phyloP scores from a whole-genome alignment of 2,797 vertebrate species.

The Brachyrhaphis roseni region DNA sequence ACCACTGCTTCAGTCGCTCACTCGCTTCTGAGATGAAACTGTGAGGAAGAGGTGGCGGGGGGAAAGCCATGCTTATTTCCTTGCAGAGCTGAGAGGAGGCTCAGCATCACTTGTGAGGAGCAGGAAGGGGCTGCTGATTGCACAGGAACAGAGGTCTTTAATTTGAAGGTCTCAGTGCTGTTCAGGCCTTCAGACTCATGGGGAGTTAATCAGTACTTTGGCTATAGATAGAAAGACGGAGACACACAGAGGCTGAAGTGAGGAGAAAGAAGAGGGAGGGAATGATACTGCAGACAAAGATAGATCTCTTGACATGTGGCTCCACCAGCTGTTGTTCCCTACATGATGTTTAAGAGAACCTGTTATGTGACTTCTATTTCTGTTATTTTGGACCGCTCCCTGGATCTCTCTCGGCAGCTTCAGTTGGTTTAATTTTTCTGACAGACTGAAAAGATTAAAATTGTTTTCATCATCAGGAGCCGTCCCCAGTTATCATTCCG shows the following conservation, averaged over 20 bases:
- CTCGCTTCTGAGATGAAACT: constrained; percentile 9
- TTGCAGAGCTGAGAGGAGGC: constrained; percentile 19
- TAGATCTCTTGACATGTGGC: constrained; percentile 2
- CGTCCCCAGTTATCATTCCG: neutral
- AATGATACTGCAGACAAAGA: neutral
- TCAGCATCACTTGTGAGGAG: constrained; percentile 37
- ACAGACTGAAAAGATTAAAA: constrained; percentile 3
- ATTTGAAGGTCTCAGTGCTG: constrained; percentile 55
- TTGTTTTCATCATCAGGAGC: neutral
- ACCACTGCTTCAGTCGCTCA: constrained; percentile 8
- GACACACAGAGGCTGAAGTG: constrained; percentile 37
- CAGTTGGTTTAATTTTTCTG: neutral
- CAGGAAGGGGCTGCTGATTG: constrained; percentile 74
- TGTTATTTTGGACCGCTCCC: neutral
- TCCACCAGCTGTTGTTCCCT: neutral
- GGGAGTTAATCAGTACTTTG: constrained; percentile 78
- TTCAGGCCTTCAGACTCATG: constrained; percentile 63
- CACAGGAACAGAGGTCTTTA: constrained; percentile 65
- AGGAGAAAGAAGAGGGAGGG: constrained; percentile 30
- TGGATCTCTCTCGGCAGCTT: neutral
- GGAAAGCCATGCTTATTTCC: constrained; percentile 18
- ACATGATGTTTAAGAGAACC: constrained; percentile 1
- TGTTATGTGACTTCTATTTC: neutral
- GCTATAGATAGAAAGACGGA: constrained; percentile 58
- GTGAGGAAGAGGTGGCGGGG: neutral